Evolutionary conservation across 2,113 vertebrate genomes (phyloP), one percentile per base, ranked within the genome.

Genomic region (Megaceryle torquata): DNA sequence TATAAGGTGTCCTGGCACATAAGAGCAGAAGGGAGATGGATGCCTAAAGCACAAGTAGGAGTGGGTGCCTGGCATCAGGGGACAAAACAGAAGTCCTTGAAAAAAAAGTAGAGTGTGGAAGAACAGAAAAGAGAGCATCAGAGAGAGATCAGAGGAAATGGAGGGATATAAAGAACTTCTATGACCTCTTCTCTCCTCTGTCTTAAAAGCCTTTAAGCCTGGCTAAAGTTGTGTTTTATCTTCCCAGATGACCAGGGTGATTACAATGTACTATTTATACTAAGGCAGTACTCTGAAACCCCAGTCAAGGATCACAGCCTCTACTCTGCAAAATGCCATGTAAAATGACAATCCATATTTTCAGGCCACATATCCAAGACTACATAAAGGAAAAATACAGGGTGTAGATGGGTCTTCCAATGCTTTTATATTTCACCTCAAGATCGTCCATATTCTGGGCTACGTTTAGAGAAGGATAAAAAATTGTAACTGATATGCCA

Each of bases 191-290:
- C 63, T 77, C 37, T 69, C 57, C 57, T 53, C 37, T 86, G n/a
- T 63, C 86, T 78, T 84, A 51, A 96, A 93, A 93, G 64, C 86
- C 83, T 88, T 81, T 95, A 96, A 96, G 20, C 75, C 75, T 64
- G 82, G 19, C n/a, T 89, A 53, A 82, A 86, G 46, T 75, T 82
- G 5, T 88, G 46, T 59, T 93, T 93, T 69, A 91, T 93, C 85
- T 68, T 89, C 35, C 64, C 82, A 91, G 90, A 91, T 95, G 93
- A 96, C 15, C 48, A 33, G 84, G 54, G 53, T 25, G 86, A 91
- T 95, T 94, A 88, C 44, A 11, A 33, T 33, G 57, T 68, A 37
- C 90, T 92, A 78, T 96, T 95, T 92, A 93, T 94, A 76, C 25
- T 57, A 61, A 81, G 24, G 53, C 31, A 82, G 29, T 60, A 39